Percentiles rank a stretch among this genome's conserved stretches.
Conservation (phyloP, 2,113 vertebrate species). For the Lutjanus erythropterus region DNA sequence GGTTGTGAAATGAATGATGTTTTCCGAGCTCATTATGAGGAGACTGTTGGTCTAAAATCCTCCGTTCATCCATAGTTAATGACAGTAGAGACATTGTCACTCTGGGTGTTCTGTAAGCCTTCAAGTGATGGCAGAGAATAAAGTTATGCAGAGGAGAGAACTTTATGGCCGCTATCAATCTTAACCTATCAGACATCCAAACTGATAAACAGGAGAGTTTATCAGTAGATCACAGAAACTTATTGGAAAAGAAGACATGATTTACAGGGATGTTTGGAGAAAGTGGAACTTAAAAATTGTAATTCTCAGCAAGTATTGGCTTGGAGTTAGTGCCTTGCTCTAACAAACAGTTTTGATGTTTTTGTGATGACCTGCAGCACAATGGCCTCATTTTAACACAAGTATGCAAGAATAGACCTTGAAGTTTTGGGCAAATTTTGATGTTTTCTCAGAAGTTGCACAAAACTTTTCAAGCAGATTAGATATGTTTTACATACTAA, state of each 20-base stretch:
- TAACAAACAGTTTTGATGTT: neutral
- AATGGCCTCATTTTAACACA: neutral
- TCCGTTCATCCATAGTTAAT: conserved; percentile 16
- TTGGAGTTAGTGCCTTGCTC: neutral
- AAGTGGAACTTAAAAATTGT: no score
- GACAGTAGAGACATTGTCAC: conserved; percentile 4
- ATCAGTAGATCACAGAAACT: neutral
- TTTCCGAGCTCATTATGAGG: conserved; percentile 63
- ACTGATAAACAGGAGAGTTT: neutral
- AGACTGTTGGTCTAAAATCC: conserved; percentile 42
- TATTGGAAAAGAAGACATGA: no score
- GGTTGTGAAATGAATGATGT: conserved; percentile 59
- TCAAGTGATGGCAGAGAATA: conserved; percentile 3
- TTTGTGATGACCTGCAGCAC: neutral
- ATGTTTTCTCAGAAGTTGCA: neutral
- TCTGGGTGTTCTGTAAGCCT: conserved; percentile 3
- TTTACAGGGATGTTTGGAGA: neutral
- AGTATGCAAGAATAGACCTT: neutral
- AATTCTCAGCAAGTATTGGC: no score
- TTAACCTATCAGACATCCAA: neutral
- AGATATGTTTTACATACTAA: neutral
- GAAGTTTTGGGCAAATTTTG: neutral
- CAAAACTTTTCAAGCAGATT: neutral
- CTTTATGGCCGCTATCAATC: conserved; percentile 15
- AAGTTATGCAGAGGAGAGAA: conserved; percentile 4